These are phyloP conservation scores for Acheta domesticus DNA, from an alignment of 2,888 invertebrate genomes.

Conservation along the genomic window DNA sequence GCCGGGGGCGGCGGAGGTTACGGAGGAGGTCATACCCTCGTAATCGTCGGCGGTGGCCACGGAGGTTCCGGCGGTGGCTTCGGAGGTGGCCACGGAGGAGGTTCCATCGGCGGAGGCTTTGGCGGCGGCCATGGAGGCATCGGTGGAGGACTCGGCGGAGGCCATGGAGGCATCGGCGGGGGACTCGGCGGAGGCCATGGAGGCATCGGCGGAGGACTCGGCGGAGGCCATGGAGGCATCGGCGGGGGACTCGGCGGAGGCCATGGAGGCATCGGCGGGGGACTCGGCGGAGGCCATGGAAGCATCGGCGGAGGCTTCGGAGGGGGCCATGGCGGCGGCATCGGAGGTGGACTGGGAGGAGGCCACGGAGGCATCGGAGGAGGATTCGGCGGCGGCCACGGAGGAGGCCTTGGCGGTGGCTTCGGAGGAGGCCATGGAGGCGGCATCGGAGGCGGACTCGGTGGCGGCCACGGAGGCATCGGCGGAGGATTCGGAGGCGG, in stretches of 20 bases:
- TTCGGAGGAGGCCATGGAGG: background rate
- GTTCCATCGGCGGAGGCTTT: background rate
- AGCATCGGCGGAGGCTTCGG: background rate
- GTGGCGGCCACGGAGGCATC: background rate
- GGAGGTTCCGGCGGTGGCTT: background rate
- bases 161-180: background rate
- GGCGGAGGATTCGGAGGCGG: background rate
- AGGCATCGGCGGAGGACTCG: background rate
- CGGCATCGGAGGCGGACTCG: background rate
- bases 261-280: background rate
- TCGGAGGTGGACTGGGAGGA: background rate
- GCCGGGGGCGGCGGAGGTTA: background rate
- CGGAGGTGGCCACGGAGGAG: background rate
- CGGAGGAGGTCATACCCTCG: background rate
- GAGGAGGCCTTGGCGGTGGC: background rate
- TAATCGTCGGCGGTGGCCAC: background rate
- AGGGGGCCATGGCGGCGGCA: background rate
- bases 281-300: background rate
- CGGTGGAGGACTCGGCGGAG: background rate
- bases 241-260: background rate
- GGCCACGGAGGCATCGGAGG: background rate
- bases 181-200: background rate
- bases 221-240: background rate
- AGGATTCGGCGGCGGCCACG: background rate
- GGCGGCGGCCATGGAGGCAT: background rate